Conservation (phyloP, 1,140 invertebrate species). For the Catajapyx aquilonaris region DNA sequence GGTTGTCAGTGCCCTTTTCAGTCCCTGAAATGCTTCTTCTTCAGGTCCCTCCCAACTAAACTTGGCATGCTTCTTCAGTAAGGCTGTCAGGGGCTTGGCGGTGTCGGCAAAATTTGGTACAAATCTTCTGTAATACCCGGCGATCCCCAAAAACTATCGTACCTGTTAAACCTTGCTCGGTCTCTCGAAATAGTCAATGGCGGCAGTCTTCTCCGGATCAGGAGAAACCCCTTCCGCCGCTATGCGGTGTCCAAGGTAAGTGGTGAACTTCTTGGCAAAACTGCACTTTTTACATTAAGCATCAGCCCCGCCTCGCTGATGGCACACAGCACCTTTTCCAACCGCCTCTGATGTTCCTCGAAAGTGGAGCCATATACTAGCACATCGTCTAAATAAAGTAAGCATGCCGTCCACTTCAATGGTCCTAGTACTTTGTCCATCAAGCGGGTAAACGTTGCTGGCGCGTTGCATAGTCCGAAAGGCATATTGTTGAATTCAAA, state of each 20-base stretch:
- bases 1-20: no score
- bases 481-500: conserved; percentile 14
- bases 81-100: conserved; percentile 1
- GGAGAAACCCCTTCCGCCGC: conserved; percentile 12
- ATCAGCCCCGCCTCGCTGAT: no score
- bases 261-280: no score
- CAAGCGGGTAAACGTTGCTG: conserved; percentile 10
- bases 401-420: background rate
- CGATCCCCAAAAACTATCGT: conserved; percentile 15
- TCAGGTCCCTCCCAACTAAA: no score
- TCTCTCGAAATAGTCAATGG: conserved; percentile 13
- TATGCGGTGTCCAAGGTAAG: no score
- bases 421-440: conserved; percentile 6
- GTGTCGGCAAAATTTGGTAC: conserved; percentile 4
- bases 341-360: background rate
- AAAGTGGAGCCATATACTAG: background rate
- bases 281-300: no score
- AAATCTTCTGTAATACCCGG: conserved; percentile 4
- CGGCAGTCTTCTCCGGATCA: conserved; percentile 14
- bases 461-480: conserved; percentile 14
- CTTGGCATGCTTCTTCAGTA: no score
- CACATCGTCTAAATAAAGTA: conserved; percentile 1
- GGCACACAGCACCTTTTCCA: background rate
- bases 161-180: conserved; percentile 14
- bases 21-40: no score